Base-by-base conservation (phyloP, 2,113 vertebrate genomes). In the Jacana jacana region DNA sequence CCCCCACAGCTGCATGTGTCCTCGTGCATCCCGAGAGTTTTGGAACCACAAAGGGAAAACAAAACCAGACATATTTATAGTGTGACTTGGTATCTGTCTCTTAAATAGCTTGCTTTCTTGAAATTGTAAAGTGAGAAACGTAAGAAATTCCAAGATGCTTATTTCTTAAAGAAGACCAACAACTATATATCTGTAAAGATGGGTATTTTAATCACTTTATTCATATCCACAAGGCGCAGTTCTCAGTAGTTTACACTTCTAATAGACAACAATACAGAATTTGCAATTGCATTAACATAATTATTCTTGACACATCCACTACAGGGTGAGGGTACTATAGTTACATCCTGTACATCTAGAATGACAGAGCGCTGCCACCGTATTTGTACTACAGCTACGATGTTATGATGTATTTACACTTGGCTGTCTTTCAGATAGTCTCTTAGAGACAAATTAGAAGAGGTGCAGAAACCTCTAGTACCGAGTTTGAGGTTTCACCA, bases 221-320 rank as follows among this genome's bases (percentile, higher is more conserved):
- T 98, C 89, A 76, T 95, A 89, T 95, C 92, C 95, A 92, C 97
- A 96, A 96, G 93, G 94, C 88, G 92, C 91, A 93, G 89, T 66
- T 91, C 92, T 97, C 94, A 98, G 97, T 95, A 97, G 96, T 98
- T 98, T 96, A 98, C 97, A 97, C 90, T 97, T 98, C 96, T 98
- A 97, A 98, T 97, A 98, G 97, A 98, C 98, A 98, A 98, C 92
- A 91, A 97, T 96, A 98, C 98, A 98, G 98, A 97, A 97, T 98
- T 88, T 96, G 98, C 97, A 98, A 61, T 91, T 96, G 96, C 95
- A 70, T 95, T 95, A 96, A 98, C 91, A 97, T 48, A 40, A 95
- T 92, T 86, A 90, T 97, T 97, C 79, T 96, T 83, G 92, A 97
- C 91, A 97, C 92, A 46, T 48, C 91, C 98, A 97, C 91, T 54